Percentiles rank a stretch among this genome's conserved stretches.
Conservation (phyloP, 2,888 invertebrate genomes). For the Drosophila rubida region DNA sequence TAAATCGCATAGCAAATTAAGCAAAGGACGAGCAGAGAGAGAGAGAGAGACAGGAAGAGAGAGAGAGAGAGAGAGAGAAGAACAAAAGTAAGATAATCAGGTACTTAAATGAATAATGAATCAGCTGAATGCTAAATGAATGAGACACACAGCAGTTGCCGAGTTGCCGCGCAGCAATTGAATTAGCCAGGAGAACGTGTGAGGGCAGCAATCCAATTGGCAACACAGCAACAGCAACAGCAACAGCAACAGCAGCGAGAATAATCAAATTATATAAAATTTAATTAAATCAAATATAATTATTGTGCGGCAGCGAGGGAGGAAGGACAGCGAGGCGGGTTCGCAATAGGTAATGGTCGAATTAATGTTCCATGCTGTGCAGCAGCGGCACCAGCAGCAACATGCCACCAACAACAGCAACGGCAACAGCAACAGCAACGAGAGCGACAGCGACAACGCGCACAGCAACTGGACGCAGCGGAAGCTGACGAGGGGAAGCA, state of each 20-base stretch:
- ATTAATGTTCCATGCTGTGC: slow-evolving; percentile 55
- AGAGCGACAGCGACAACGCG: slow-evolving; percentile 4
- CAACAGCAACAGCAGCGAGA: slow-evolving; percentile 21
- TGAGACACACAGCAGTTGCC: not conserved
- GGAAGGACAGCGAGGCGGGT: not conserved
- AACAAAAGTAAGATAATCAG: slow-evolving; percentile 11
- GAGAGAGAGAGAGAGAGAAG: not conserved
- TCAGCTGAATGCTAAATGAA: slow-evolving; percentile 13
- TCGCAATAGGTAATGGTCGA: slow-evolving; percentile 48
- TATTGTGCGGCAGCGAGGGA: slow-evolving; percentile 26
- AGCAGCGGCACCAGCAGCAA: slow-evolving; percentile 23
- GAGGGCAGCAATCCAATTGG: slow-evolving; percentile 24
- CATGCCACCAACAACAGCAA: slow-evolving; percentile 10
- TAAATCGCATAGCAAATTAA: not conserved
- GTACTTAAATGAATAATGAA: slow-evolving; percentile 9
- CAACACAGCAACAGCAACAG: not conserved
- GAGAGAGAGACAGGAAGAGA: not conserved
- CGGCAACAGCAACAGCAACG: slow-evolving; percentile 18
- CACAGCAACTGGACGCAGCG: slow-evolving; percentile 23
- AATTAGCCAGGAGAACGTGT: slow-evolving; percentile 24
- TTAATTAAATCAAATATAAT: slow-evolving; percentile 29
- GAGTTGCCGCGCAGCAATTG: slow-evolving; percentile 14
- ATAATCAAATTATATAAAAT: slow-evolving; percentile 24
- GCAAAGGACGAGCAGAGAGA: not conserved
- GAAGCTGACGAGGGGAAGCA: slow-evolving; percentile 31